Percentiles rank a stretch among this genome's conserved stretches.
phyloP scores from a whole-genome alignment of 1,140 invertebrate species.

The Cherax quadricarinatus region DNA sequence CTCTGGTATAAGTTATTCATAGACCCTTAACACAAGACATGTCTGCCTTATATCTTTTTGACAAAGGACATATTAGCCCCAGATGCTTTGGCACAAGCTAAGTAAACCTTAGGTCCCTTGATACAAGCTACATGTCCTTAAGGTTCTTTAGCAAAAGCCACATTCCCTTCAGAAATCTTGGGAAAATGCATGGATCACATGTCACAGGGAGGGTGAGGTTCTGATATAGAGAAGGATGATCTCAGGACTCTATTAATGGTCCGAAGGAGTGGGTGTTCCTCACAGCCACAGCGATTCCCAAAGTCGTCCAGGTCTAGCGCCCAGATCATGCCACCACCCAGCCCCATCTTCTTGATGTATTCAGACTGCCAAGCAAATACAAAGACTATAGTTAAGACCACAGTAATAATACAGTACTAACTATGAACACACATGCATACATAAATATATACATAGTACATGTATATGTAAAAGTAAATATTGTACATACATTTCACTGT shows the following conservation, averaged over 20 bases:
- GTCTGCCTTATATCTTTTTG: too few relatives aligned
- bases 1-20: neutral
- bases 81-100: neutral
- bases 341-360: constrained; percentile 72
- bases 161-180: neutral
- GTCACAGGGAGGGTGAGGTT: constrained; percentile 59
- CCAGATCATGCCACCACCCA: constrained; percentile 92
- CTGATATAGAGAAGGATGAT: constrained; percentile 79
- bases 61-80: too few relatives aligned
- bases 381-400: neutral
- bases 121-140: neutral
- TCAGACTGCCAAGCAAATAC: constrained; percentile 78
- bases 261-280: constrained; percentile 85
- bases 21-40: too few relatives aligned
- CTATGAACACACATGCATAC: neutral
- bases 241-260: constrained; percentile 87
- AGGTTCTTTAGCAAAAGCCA: neutral
- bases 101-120: neutral
- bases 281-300: constrained; percentile 80
- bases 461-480: neutral
- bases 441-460: neutral
- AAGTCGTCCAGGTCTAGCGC: constrained; percentile 93
- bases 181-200: constrained; percentile 9
- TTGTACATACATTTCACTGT: too few relatives aligned
- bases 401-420: neutral